These are phyloP conservation scores for Drosophila littoralis DNA, from an alignment of 1,140 invertebrate species.

Conservation along the genomic window DNA sequence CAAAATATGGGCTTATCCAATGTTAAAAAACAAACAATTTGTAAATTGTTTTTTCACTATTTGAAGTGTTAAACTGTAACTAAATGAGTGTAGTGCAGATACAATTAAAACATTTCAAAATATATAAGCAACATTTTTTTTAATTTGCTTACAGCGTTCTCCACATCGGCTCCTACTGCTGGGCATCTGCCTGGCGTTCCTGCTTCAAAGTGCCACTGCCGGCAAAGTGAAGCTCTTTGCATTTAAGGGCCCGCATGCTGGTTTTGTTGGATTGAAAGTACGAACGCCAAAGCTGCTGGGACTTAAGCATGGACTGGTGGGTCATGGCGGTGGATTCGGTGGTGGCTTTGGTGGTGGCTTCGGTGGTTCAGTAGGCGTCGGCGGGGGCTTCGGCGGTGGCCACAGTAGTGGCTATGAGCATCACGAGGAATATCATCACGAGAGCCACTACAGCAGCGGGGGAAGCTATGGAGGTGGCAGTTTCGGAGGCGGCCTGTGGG, in stretches of 20 bases:
- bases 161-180: slow-evolving; percentile 31
- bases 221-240: slow-evolving; percentile 68
- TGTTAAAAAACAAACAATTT: background rate
- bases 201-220: slow-evolving; percentile 32
- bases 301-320: slow-evolving; percentile 56
- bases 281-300: slow-evolving; percentile 65
- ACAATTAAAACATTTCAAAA: too few relatives aligned
- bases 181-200: slow-evolving; percentile 32
- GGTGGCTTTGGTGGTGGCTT: slow-evolving; percentile 39
- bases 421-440: slow-evolving; percentile 54
- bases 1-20: too few relatives aligned
- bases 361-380: slow-evolving; percentile 32
- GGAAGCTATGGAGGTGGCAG: slow-evolving; percentile 39
- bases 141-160: slow-evolving; percentile 24
- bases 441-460: slow-evolving; percentile 17
- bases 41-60: slow-evolving; percentile 4
- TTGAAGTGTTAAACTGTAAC: background rate
- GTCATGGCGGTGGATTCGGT: slow-evolving; percentile 47
- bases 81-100: too few relatives aligned
- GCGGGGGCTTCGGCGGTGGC: slow-evolving; percentile 57
- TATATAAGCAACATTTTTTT: too few relatives aligned
- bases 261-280: slow-evolving; percentile 65
- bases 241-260: slow-evolving; percentile 68
- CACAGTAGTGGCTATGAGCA: slow-evolving; percentile 65
- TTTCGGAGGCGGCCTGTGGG: slow-evolving; percentile 47